Conservation (phyloP, 2,888 invertebrate species). For the Bellardia bayeri region DNA sequence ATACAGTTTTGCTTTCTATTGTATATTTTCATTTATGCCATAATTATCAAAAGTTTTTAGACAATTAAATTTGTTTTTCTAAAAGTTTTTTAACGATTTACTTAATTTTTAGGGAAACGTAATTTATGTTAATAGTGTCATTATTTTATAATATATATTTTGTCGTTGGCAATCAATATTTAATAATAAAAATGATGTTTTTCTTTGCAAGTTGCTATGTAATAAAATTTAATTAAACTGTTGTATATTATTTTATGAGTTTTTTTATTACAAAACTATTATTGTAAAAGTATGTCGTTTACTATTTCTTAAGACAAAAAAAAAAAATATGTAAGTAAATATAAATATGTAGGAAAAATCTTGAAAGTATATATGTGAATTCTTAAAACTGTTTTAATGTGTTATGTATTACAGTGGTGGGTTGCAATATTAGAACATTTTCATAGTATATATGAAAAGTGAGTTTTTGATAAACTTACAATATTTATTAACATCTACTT, state of each 20-base stretch:
- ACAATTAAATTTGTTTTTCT: neutral
- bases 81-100: neutral
- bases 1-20: no score
- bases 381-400: constrained; percentile 17
- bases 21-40: no score
- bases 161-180: constrained; percentile 33
- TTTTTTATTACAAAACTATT: constrained; percentile 33
- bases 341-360: neutral
- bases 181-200: neutral
- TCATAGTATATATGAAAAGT: no score
- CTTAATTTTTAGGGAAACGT: neutral
- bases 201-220: neutral
- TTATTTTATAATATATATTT: neutral
- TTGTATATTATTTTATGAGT: constrained; percentile 34
- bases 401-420: neutral
- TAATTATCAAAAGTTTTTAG: neutral
- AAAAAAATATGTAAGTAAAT: neutral
- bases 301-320: constrained; percentile 3
- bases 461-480: no score
- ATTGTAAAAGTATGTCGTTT: neutral
- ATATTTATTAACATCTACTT: no score
- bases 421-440: neutral
- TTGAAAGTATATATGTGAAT: neutral
- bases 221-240: constrained; percentile 42
- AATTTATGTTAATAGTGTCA: neutral